These are phyloP conservation scores for Edolisoma coerulescens DNA, from an alignment of 2,113 vertebrate genomes.

Conservation along the genomic window DNA sequence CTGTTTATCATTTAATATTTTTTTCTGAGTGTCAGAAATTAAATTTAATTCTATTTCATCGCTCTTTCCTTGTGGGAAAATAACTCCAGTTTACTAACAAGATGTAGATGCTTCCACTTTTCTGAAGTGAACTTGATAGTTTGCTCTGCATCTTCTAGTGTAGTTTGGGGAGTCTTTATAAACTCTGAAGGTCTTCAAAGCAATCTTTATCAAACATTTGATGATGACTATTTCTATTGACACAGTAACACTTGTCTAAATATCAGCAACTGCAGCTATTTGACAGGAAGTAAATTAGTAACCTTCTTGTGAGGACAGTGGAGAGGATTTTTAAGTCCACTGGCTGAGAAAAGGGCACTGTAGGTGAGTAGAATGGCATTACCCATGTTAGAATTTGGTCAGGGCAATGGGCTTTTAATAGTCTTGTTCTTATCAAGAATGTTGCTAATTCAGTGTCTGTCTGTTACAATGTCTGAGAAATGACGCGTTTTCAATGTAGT, in stretches of 20 bases:
- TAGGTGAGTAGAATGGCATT: background rate
- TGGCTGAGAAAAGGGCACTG: background rate
- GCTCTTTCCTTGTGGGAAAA: background rate
- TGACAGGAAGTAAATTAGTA: background rate
- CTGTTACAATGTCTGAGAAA: background rate
- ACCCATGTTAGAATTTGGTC: background rate
- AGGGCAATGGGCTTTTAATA: background rate
- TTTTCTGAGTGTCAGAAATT: background rate
- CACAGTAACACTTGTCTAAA: background rate
- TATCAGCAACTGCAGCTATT: background rate
- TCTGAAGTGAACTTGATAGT: background rate
- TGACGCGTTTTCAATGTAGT: background rate
- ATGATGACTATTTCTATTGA: background rate
- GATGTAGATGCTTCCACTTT: background rate
- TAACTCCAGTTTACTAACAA: background rate
- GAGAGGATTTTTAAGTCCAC: background rate
- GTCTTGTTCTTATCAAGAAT: background rate
- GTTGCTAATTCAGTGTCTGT: background rate
- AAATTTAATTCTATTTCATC: background rate
- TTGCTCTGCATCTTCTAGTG: background rate
- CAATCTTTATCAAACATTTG: background rate
- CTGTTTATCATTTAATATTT: background rate
- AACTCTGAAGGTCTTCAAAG: background rate
- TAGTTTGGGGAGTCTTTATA: background rate
- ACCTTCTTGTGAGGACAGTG: background rate